phyloP scores from a whole-genome alignment of 2,797 vertebrate species.

The Trachurus trachurus region DNA sequence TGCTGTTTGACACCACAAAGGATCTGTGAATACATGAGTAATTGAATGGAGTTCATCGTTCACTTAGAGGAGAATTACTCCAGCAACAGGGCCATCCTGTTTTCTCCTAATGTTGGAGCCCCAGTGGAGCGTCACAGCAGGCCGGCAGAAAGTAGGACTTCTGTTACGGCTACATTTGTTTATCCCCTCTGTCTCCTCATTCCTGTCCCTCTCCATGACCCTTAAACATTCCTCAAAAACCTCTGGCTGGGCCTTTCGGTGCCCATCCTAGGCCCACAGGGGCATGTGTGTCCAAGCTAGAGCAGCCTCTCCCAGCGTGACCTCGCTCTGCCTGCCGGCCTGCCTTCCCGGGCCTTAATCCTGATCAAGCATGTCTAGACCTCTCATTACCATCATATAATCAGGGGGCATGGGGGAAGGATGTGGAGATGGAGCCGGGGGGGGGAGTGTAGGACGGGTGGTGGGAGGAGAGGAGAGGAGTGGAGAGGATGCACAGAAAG shows the following conservation, averaged over 20 bases:
- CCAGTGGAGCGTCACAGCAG: neutral
- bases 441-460: conserved; percentile 38
- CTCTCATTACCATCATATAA: conserved; percentile 83
- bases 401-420: conserved; percentile 63
- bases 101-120: neutral
- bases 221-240: conserved; percentile 61
- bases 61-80: neutral
- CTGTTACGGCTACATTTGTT: conserved; percentile 18
- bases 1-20: neutral
- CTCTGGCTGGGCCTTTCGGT: conserved; percentile 49
- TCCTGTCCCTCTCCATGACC: conserved; percentile 38
- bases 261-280: conserved; percentile 53
- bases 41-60: neutral
- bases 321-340: conserved; percentile 58
- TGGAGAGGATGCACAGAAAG: conserved; percentile 61
- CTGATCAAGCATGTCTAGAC: conserved; percentile 88
- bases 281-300: conserved; percentile 59
- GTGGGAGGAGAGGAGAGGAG: conserved; percentile 36
- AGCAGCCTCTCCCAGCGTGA: conserved; percentile 71
- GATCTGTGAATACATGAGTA: neutral
- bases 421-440: conserved; percentile 31
- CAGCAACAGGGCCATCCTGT: neutral
- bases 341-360: conserved; percentile 81
- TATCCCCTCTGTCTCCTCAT: conserved; percentile 45
- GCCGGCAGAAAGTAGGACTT: conserved; percentile 43